Base-by-base conservation (phyloP, 2,797 vertebrate species). In the Bucorvus abyssinicus region DNA sequence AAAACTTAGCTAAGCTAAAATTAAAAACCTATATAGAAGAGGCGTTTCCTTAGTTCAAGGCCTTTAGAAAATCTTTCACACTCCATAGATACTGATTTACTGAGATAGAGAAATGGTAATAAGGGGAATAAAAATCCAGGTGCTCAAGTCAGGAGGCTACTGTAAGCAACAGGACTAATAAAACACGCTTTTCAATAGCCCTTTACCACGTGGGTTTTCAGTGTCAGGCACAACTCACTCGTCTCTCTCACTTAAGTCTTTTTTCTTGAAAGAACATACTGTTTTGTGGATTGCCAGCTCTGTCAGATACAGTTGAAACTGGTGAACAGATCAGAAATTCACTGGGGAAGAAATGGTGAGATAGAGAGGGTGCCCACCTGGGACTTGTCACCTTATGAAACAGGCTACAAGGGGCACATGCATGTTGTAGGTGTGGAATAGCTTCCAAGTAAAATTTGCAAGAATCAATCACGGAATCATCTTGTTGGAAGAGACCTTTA, bases 1-100 rank as follows among this genome's bases (percentile, higher is more conserved):
- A 93, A 91, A 87, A 36, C 61, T 82, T 49, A 49, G 67, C 86
- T 73, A 89, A 93, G 77, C 71, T 84, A 53, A 76, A 94, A 87
- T 89, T 67, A 84, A 94, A 90, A 84, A 90, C 88, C 30, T 27
- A 64, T 30, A 22, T 2, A 52, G 38, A 76, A 69, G 44, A 79
- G 63, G 59, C 20, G 52, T 90, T 90, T 90, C 68, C 65, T 89
- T 49, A 47, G 40, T 30, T 89, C 80, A 79, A 84, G 9, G 57
- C 63, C 89, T 89, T 77, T 19, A 32, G 75, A 75, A 91, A 89
- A 91, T 40, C 29, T 38, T 61, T 26, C 20, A 22, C 34, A 42
- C 84, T 79, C 24, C 73, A 81, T 2, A 71, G 57, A 68, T 5
- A 53, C 1, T 4, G 42, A 79, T 82, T 52, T 61, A 76, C 52